These are phyloP conservation scores for Megalonaias nervosa DNA, from an alignment of 1,140 invertebrate genomes.

Conservation along the genomic window DNA sequence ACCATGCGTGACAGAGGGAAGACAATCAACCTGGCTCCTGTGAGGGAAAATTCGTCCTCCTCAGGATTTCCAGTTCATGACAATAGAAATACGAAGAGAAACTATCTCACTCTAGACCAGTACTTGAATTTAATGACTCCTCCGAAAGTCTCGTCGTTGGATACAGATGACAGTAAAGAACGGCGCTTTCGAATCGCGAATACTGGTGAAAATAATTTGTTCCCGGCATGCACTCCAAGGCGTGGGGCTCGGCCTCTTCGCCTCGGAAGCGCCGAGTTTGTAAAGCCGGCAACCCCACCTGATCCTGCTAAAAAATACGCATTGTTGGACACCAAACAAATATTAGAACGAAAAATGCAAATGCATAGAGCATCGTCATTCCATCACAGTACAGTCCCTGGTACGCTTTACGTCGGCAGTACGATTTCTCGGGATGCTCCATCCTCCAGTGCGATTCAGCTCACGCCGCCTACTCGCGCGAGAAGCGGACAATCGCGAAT, in stretches of 20 bases:
- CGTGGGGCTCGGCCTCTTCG: slow-evolving; percentile 16
- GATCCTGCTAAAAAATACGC: neutral
- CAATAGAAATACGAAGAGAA: slow-evolving; percentile 16
- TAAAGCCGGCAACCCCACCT: slow-evolving; percentile 21
- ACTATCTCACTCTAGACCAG: slow-evolving; percentile 12
- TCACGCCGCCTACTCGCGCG: too few relatives aligned
- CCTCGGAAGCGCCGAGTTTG: slow-evolving; percentile 31
- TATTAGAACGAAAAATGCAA: too few relatives aligned
- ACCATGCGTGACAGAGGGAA: slow-evolving; percentile 32
- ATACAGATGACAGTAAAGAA: slow-evolving; percentile 16
- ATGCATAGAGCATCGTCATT: neutral
- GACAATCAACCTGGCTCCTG: slow-evolving; percentile 28
- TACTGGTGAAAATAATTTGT: slow-evolving; percentile 11
- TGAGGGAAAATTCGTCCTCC: slow-evolving; percentile 13
- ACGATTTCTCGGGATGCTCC: neutral
- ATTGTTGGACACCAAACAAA: too few relatives aligned
- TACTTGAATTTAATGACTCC: slow-evolving; percentile 30
- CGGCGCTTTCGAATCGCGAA: slow-evolving; percentile 1
- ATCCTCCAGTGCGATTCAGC: too few relatives aligned
- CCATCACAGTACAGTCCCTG: slow-evolving; percentile 6
- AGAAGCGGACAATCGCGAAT: too few relatives aligned
- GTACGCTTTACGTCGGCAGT: slow-evolving; percentile 29
- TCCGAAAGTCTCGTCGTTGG: slow-evolving; percentile 12
- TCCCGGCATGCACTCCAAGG: slow-evolving; percentile 9
- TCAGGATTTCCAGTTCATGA: slow-evolving; percentile 11